Percentiles rank a stretch among this genome's conserved stretches.
Conservation (phyloP, 1,140 invertebrate genomes). For the Asbolus verrucosus region DNA sequence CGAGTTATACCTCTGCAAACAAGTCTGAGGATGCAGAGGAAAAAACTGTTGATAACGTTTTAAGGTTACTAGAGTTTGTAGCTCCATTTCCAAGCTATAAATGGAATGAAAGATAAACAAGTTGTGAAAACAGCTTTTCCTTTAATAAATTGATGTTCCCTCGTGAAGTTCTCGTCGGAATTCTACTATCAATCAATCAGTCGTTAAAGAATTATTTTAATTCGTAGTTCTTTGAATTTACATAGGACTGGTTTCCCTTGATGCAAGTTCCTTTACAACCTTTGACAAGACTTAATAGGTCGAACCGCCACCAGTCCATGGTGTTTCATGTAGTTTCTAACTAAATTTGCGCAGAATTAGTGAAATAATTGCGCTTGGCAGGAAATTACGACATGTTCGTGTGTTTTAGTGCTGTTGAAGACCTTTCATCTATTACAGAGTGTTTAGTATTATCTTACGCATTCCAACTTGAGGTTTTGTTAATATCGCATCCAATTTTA, state of each 20-base stretch:
- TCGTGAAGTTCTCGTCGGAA: too few relatives aligned
- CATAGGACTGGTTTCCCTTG: neutral
- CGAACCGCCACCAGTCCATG: neutral
- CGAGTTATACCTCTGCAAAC: constrained; percentile 27
- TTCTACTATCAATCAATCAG: too few relatives aligned
- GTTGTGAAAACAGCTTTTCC: constrained; percentile 14
- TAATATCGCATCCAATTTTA: constrained; percentile 14
- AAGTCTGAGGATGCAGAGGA: too few relatives aligned
- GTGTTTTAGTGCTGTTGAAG: constrained; percentile 10
- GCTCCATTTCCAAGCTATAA: constrained; percentile 1
- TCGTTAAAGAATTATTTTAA: constrained; percentile 18
- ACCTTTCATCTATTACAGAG: constrained; percentile 28
- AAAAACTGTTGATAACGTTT: constrained; percentile 29
- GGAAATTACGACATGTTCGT: constrained; percentile 32
- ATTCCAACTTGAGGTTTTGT: constrained; percentile 1
- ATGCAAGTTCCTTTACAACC: neutral
- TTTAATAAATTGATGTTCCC: constrained; percentile 11
- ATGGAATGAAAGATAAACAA: constrained; percentile 13
- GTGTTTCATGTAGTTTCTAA: constrained; percentile 19
- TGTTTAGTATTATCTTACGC: constrained; percentile 20
- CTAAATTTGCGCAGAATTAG: constrained; percentile 25
- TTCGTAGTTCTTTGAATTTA: too few relatives aligned
- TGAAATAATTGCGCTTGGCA: constrained; percentile 17
- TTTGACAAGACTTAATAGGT: constrained; percentile 6
- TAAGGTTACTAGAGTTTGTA: constrained; percentile 6